phyloP scores from a whole-genome alignment of 2,888 invertebrate species.

The Diarsia mendica region DNA sequence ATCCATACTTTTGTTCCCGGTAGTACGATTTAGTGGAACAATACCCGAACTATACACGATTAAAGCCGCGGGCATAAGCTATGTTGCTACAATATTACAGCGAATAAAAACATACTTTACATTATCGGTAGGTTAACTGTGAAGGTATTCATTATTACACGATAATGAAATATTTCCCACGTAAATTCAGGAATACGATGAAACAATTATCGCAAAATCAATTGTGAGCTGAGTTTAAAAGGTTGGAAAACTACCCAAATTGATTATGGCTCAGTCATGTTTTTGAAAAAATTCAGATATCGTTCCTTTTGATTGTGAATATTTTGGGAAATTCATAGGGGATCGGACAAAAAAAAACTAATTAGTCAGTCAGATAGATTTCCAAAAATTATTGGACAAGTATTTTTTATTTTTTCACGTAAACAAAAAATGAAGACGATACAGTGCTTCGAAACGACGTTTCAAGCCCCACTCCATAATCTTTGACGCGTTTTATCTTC shows the following conservation, averaged over 20 bases:
- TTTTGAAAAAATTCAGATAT: slow-evolving; percentile 1
- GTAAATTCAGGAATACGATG: background rate
- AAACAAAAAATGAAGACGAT: too few species aligned
- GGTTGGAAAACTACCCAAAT: slow-evolving; percentile 13
- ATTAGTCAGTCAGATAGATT: too few species aligned
- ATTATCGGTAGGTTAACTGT: background rate
- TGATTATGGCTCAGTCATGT: background rate
- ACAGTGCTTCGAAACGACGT: too few species aligned
- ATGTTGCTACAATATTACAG: background rate
- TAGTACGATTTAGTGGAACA: too few species aligned
- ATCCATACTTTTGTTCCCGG: too few species aligned
- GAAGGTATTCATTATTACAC: slow-evolving; percentile 2
- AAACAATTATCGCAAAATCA: slow-evolving; percentile 19
- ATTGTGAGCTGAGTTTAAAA: slow-evolving; percentile 22
- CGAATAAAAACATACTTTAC: background rate
- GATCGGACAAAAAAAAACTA: too few species aligned
- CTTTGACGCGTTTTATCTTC: too few species aligned
- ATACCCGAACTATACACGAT: too few species aligned
- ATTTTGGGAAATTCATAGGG: slow-evolving; percentile 10
- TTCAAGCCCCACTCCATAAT: too few species aligned
- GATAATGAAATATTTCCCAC: background rate
- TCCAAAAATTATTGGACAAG: too few species aligned
- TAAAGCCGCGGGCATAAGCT: too few species aligned
- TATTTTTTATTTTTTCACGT: too few species aligned
- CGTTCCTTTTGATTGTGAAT: slow-evolving; percentile 5